Conservation (phyloP, 2,113 vertebrate species). For the Hippocampus zosterae region DNA sequence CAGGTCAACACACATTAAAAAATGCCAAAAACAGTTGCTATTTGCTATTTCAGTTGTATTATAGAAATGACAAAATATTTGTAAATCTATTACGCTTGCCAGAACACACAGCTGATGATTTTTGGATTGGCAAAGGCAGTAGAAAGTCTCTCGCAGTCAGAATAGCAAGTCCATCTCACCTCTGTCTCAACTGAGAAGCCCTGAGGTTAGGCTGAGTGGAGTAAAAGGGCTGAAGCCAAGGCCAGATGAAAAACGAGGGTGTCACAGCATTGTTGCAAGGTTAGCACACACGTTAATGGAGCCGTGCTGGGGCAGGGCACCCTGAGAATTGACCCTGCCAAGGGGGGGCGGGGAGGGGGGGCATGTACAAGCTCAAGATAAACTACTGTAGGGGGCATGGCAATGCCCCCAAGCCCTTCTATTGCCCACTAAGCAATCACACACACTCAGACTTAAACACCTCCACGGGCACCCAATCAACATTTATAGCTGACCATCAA, state of each 20-base stretch:
- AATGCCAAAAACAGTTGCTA: background rate
- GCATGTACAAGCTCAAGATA: constrained; percentile 75
- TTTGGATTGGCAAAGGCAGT: constrained; percentile 32
- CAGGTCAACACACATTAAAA: background rate
- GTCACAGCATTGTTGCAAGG: constrained; percentile 84
- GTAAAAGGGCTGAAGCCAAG: constrained; percentile 63
- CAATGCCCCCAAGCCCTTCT: constrained; percentile 71
- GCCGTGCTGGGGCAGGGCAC: constrained; percentile 72
- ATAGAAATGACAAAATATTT: background rate
- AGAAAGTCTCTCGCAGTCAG: constrained; percentile 62
- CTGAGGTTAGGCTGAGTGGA: constrained; percentile 47
- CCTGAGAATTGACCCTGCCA: constrained; percentile 69
- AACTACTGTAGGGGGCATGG: constrained; percentile 78
- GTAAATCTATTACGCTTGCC: background rate
- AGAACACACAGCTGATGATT: background rate
- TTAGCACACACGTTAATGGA: constrained; percentile 86
- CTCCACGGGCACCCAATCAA: constrained; percentile 34
- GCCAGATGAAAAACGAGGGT: constrained; percentile 80
- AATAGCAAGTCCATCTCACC: constrained; percentile 70
- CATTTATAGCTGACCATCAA: constrained; percentile 70
- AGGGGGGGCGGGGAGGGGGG: constrained; percentile 62
- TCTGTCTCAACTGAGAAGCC: constrained; percentile 64
- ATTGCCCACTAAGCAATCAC: constrained; percentile 68
- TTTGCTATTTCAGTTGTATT: background rate
- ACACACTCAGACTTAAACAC: constrained; percentile 36